Percentiles rank a stretch among this genome's conserved stretches.
Conservation (phyloP, 2,113 vertebrate genomes). For the Planiliza haematocheilus region DNA sequence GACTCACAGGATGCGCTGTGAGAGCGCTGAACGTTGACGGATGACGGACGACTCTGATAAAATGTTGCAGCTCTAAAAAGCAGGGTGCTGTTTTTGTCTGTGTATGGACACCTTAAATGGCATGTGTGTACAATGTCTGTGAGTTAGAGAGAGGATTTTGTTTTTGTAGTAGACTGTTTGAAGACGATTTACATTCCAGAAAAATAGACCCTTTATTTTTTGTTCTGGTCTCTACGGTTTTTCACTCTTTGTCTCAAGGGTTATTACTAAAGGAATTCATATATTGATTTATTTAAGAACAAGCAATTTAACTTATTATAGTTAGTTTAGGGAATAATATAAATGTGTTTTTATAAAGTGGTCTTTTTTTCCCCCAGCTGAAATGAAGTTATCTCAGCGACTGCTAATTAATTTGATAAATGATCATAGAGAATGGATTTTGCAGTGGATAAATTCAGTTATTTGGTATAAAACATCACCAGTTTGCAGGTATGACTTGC, state of each 20-base stretch:
- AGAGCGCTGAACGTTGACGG: slow-evolving; percentile 44
- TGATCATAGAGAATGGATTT: slow-evolving; percentile 48
- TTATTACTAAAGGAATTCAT: slow-evolving; percentile 84
- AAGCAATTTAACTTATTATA: slow-evolving; percentile 90
- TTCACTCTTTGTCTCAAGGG: slow-evolving; percentile 75
- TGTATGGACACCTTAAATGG: slow-evolving; percentile 69
- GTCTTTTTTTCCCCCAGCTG: slow-evolving; percentile 73
- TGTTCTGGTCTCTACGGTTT: slow-evolving; percentile 73
- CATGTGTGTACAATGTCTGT: slow-evolving; percentile 77
- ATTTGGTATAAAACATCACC: slow-evolving; percentile 53
- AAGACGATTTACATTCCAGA: slow-evolving; percentile 82
- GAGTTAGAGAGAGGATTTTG: slow-evolving; percentile 70
- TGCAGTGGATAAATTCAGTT: slow-evolving; percentile 18
- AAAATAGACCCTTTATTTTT: slow-evolving; percentile 79
- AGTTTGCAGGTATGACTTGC: slow-evolving; percentile 45
- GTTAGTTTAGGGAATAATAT: slow-evolving; percentile 87
- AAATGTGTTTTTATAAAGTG: slow-evolving; percentile 81
- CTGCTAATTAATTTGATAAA: slow-evolving; percentile 68
- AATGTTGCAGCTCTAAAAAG: slow-evolving; percentile 56
- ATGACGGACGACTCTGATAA: slow-evolving; percentile 55
- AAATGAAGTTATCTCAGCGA: slow-evolving; percentile 70
- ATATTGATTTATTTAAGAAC: slow-evolving; percentile 89
- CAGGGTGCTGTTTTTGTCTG: slow-evolving; percentile 68
- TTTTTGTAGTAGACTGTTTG: slow-evolving; percentile 78
- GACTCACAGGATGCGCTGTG: slow-evolving; percentile 32